Conservation (phyloP, 2,888 invertebrate species). For the Nephrotoma appendiculata region DNA sequence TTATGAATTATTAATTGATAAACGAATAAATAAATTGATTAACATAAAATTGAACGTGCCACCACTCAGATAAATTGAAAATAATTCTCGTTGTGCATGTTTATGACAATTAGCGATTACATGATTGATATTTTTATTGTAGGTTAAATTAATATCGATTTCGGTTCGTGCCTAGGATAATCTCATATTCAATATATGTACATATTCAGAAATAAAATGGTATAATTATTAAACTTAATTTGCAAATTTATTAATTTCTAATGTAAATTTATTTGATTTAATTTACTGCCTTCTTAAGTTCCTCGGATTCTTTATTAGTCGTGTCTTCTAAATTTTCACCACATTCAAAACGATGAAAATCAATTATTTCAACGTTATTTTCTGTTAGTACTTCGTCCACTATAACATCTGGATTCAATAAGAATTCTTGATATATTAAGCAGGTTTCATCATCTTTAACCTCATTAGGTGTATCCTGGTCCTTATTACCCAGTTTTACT, state of each 20-base stretch:
- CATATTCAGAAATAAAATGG: background rate
- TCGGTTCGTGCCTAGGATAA: background rate
- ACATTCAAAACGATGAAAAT: constrained; percentile 78
- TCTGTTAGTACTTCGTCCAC: constrained; percentile 58
- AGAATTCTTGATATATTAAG: constrained; percentile 75
- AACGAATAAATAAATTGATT: background rate
- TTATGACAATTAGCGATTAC: background rate
- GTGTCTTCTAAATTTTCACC: constrained; percentile 41
- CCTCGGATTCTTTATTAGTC: background rate
- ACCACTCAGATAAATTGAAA: background rate
- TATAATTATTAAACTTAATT: background rate
- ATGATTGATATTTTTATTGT: background rate
- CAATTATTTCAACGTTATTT: constrained; percentile 49
- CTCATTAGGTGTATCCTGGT: constrained; percentile 43
- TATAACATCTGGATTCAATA: constrained; percentile 59
- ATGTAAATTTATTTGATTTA: background rate
- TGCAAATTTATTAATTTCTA: background rate
- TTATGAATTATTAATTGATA: background rate
- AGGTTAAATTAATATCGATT: background rate
- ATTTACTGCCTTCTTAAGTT: background rate
- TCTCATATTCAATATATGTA: background rate
- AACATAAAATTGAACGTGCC: background rate
- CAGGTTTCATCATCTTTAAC: constrained; percentile 62
- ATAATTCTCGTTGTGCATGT: background rate
- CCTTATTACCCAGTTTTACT: constrained; percentile 50